phyloP scores from a whole-genome alignment of 1,140 invertebrate genomes.

The Euura saliciscinereae region DNA sequence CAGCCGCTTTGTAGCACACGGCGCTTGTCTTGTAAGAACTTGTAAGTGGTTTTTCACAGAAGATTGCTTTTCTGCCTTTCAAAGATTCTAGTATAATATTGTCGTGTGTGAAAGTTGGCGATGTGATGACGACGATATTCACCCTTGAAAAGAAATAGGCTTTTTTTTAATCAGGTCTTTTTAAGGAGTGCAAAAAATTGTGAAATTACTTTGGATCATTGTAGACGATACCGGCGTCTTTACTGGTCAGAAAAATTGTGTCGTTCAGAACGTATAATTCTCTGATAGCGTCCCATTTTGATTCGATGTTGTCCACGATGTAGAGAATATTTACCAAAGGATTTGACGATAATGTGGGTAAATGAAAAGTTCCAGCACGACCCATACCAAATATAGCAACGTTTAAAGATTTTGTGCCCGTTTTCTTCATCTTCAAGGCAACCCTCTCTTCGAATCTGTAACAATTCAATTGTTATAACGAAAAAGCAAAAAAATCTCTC shows the following conservation, averaged over 20 bases:
- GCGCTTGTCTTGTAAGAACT: conserved; percentile 59
- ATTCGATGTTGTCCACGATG: conserved; percentile 63
- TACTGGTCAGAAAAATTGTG: conserved; percentile 59
- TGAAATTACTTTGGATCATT: conserved; percentile 62
- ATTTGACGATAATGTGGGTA: conserved; percentile 62
- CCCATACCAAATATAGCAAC: conserved; percentile 68
- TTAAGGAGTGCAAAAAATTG: conserved; percentile 14
- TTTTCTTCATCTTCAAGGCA: conserved; percentile 22
- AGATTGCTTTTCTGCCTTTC: conserved; percentile 67
- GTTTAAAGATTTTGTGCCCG: conserved; percentile 24
- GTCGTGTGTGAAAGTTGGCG: conserved; percentile 69
- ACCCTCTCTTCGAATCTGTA: conserved; percentile 38
- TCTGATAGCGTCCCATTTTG: conserved; percentile 54
- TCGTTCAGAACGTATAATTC: conserved; percentile 56
- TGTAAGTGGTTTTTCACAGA: conserved; percentile 77
- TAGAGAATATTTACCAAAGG: conserved; percentile 65
- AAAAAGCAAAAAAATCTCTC: neutral
- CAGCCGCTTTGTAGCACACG: conserved; percentile 67
- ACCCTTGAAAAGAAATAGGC: conserved; percentile 53
- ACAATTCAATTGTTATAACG: no score
- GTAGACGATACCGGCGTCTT: conserved; percentile 60
- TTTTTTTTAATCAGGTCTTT: conserved; percentile 14
- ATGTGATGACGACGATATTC: conserved; percentile 63
- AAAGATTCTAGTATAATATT: conserved; percentile 65
- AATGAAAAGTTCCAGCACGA: conserved; percentile 67